Evolutionary conservation across 2,888 invertebrate species (phyloP).

Genomic region (Patella depressa): DNA sequence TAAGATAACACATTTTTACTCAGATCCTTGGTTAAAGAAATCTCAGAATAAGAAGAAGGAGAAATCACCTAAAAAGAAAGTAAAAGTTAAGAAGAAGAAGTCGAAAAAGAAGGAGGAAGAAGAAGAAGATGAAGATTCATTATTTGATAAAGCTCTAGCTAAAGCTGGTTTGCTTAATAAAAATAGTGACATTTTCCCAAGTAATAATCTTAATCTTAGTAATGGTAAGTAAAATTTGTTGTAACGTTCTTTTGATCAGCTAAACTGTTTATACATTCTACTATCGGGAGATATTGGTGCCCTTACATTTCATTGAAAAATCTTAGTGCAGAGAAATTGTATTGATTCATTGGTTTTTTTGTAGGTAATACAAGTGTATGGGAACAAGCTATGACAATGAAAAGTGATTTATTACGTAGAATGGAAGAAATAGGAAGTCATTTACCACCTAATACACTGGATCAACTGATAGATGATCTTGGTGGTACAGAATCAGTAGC

Average conservation of each 20-base stretch:
- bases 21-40: conserved; percentile 83
- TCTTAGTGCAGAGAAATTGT: too few relatives aligned
- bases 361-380: conserved; percentile 79
- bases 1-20: too few relatives aligned
- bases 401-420: conserved; percentile 87
- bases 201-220: not conserved
- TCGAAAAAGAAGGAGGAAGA: conserved; percentile 74
- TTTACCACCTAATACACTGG: conserved; percentile 96
- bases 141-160: conserved; percentile 62
- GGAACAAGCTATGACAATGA: conserved; percentile 88
- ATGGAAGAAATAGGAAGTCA: conserved; percentile 89
- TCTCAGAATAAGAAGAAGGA: conserved; percentile 37
- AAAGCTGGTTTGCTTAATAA: conserved; percentile 57
- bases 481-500: conserved; percentile 98
- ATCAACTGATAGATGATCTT: conserved; percentile 97
- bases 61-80: conserved; percentile 69
- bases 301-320: too few relatives aligned
- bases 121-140: conserved; percentile 54
- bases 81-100: conserved; percentile 73
- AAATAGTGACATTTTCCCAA: conserved; percentile 13
- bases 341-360: not conserved
- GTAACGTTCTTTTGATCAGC: too few relatives aligned
- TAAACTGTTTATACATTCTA: too few relatives aligned
- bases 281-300: too few relatives aligned
- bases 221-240: not conserved